Evolutionary conservation across 2,113 vertebrate genomes (phyloP).

Genomic region (Sceloporus tristichus): DNA sequence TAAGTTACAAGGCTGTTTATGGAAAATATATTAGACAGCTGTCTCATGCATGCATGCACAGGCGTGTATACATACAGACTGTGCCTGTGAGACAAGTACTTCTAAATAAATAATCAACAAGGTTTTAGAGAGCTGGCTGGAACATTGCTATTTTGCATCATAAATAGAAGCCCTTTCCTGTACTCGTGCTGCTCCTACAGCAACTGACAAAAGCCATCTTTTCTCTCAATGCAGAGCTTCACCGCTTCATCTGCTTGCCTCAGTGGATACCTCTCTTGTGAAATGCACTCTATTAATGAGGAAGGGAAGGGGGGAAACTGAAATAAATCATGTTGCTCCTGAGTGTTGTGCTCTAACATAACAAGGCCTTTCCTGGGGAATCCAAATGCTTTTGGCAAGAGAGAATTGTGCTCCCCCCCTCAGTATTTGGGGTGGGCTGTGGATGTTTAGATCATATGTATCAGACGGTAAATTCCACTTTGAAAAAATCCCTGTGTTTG

Average conservation of each 20-base stretch:
- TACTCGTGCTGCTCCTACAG: conserved; percentile 69
- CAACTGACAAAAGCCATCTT: conserved; percentile 24
- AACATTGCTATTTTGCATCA: conserved; percentile 82
- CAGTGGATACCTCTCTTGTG: conserved; percentile 9
- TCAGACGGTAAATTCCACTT: not conserved
- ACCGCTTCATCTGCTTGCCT: conserved; percentile 50
- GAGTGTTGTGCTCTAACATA: not conserved
- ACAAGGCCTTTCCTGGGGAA: not conserved
- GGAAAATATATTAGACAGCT: conserved; percentile 70
- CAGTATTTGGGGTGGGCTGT: not conserved
- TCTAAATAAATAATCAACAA: conserved; percentile 88
- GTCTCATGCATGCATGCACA: conserved; percentile 54
- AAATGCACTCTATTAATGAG: rapidly evolving
- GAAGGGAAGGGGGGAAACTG: not conserved
- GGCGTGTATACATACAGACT: conserved; percentile 55
- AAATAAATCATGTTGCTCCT: rapidly evolving
- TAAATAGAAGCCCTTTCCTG: conserved; percentile 89
- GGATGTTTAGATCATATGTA: rapidly evolving
- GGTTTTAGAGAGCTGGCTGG: conserved; percentile 76
- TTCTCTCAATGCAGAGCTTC: conserved; percentile 42
- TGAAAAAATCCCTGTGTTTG: not conserved
- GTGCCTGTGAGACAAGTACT: conserved; percentile 73
- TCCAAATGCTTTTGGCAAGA: not conserved
- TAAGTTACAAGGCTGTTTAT: conserved; percentile 40
- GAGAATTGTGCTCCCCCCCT: not conserved